Evolutionary conservation across 2,797 vertebrate species (phyloP).

Genomic region (Hydrocynus forskahlii): DNA sequence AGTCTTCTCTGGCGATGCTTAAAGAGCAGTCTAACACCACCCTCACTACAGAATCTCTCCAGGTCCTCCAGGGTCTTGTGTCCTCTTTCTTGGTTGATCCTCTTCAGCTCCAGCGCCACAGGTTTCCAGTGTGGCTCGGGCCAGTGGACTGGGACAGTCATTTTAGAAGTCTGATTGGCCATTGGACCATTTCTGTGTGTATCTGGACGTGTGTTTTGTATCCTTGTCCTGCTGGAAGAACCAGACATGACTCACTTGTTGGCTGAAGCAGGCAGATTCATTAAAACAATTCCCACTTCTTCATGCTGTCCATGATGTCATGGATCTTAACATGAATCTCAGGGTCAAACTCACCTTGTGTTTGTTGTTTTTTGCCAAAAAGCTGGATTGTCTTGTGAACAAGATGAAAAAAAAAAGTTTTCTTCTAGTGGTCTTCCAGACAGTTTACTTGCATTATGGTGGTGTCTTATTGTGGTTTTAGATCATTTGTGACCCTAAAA

Average conservation of each 20-base stretch:
- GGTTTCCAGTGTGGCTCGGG: background rate
- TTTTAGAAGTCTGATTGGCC: background rate
- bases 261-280: background rate
- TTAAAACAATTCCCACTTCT: no score
- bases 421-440: no score
- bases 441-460: no score
- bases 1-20: no score
- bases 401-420: background rate
- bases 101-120: background rate
- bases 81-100: no score
- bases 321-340: background rate
- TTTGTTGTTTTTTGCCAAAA: no score
- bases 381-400: background rate
- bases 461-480: no score
- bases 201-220: no score
- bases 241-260: background rate
- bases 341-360: background rate
- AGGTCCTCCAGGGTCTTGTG: no score
- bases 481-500: no score
- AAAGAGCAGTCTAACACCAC: background rate
- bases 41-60: background rate
- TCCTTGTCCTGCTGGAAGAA: background rate
- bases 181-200: background rate
- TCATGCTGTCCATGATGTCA: background rate
- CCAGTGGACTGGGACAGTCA: background rate